A percentile compares a stretch with the other conserved stretches of the same genome.
Conservation (phyloP, 1,140 invertebrate species). For the Wiebesia pumilae region DNA sequence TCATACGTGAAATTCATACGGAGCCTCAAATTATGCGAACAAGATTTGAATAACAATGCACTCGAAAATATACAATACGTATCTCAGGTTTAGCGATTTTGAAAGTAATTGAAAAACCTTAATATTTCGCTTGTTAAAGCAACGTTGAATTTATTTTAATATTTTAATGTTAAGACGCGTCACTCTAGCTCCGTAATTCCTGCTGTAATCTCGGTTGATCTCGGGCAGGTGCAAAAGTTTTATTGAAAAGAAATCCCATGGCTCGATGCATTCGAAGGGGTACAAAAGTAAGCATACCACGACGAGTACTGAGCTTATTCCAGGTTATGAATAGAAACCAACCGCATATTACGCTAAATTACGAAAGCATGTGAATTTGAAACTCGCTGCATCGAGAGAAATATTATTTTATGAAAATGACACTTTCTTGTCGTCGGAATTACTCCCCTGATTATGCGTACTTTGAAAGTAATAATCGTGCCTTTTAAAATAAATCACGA, state of each 20-base stretch:
- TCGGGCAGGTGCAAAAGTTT: slow-evolving; percentile 25
- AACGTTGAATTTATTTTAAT: not conserved
- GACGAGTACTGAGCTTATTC: slow-evolving; percentile 9
- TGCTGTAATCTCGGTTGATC: not conserved
- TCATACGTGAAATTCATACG: not conserved
- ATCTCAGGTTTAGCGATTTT: too few species aligned
- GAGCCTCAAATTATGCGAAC: too few species aligned
- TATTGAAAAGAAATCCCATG: slow-evolving; percentile 35
- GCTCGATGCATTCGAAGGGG: slow-evolving; percentile 4
- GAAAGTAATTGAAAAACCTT: too few species aligned
- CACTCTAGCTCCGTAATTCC: not conserved
- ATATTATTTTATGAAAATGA: not conserved
- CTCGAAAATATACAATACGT: too few species aligned
- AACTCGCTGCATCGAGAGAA: not conserved
- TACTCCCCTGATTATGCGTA: too few species aligned
- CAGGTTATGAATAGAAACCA: slow-evolving; percentile 1
- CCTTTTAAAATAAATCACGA: too few species aligned
- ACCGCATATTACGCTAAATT: not conserved
- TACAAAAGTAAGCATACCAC: not conserved
- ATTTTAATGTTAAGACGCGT: not conserved
- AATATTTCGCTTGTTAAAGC: not conserved
- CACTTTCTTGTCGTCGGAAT: too few species aligned
- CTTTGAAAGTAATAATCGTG: too few species aligned
- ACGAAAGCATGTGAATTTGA: not conserved
- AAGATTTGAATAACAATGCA: too few species aligned